Base-by-base conservation (phyloP, 1,140 invertebrate genomes). In the Adoxophyes honmai region DNA sequence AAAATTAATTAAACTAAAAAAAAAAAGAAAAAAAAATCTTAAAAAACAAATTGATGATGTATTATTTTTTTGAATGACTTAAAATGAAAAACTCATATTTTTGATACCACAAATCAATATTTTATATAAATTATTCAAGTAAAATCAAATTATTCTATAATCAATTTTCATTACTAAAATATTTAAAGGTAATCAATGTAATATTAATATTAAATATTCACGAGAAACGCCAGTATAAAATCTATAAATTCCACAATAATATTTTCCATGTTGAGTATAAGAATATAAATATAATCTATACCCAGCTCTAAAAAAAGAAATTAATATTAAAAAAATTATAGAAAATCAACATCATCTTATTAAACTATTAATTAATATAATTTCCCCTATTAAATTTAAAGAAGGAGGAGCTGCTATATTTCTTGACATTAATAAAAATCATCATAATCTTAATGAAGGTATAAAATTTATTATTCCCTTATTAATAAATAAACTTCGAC, bases 151-250 rank as follows among this genome's bases (percentile, higher is more conserved):
- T 66, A 84, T 74, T 77, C 86, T 82, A 76, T 75, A 84, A 69
- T 89, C 86, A 72, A 81, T 70, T 73, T 90, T 89, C 80, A 92
- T 75, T 90, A 92, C 72, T 65, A 92, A 73, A 62, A 92, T 68
- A 91, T 91, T 91, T 88, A 92, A 88, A 71, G 91, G 90, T 62
- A 92, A 73, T 85, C 80, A 91, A 91, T 93, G 91, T 75, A 91
- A 81, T 64, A 91, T 62, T 83, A 92, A 85, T 74, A 91, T 76
- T 84, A 91, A 86, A 91, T 84, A 92, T 75, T 93, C 91, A 34
- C 79, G 81, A 75, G 82, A 68, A 68, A 70, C 57, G 59, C 80
- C 81, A 33, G 42, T 68, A 73, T 65, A 77, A 86, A 81, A 87
- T 64, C 59, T 78, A 84, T 72, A 83, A 55, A 83, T 48, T 13